phyloP scores from a whole-genome alignment of 2,888 invertebrate genomes.

The Sthenelais limicola region DNA sequence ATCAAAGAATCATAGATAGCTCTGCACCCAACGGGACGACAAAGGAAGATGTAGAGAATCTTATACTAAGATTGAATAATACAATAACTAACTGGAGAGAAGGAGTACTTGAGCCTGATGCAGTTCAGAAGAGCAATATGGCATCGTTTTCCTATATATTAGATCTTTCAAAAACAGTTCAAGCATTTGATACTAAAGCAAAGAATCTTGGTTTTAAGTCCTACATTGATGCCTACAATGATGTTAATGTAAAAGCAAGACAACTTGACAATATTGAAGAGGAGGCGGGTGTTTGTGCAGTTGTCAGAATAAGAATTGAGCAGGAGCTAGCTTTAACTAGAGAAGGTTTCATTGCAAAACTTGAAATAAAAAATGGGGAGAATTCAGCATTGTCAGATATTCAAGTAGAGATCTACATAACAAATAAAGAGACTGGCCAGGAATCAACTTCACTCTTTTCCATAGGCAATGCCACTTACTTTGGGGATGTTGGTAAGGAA shows the following conservation, averaged over 20 bases:
- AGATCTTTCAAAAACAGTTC: background rate
- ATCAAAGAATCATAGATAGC: no score
- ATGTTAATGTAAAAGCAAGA: background rate
- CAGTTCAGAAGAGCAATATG: background rate
- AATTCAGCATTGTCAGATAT: constrained; percentile 47
- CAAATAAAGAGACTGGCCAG: constrained; percentile 45
- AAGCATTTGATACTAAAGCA: background rate
- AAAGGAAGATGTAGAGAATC: background rate
- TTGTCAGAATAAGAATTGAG: constrained; percentile 52
- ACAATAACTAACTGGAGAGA: background rate
- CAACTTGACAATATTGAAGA: constrained; percentile 12
- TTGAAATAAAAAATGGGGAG: constrained; percentile 55
- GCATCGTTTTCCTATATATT: background rate
- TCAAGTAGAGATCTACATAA: constrained; percentile 44
- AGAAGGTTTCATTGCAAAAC: constrained; percentile 53
- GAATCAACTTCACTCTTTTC: constrained; percentile 50
- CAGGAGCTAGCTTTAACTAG: constrained; percentile 54
- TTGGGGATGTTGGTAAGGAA: background rate
- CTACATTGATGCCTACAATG: background rate
- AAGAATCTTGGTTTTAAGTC: background rate
- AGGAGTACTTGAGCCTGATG: background rate
- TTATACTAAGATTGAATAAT: background rate
- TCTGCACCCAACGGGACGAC: background rate
- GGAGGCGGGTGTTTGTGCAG: constrained; percentile 53
- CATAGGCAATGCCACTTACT: constrained; percentile 42